Conservation (phyloP, 2,113 vertebrate genomes). For the Poeciliopsis prolifica region DNA sequence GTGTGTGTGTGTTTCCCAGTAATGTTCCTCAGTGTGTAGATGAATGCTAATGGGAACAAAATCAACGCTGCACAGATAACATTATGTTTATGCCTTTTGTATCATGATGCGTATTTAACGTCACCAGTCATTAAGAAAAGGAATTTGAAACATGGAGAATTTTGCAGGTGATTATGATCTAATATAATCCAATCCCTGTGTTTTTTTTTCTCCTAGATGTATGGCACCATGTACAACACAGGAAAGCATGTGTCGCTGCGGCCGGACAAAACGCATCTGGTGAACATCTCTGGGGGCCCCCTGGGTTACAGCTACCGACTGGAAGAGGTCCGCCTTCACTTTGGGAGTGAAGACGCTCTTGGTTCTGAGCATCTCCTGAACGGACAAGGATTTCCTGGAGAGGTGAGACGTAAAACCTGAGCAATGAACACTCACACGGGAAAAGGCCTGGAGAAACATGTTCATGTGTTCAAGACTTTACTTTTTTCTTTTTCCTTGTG, state of each 20-base stretch:
- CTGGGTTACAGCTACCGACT: conserved; percentile 94
- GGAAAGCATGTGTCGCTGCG: conserved; percentile 92
- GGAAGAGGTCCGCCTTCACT: conserved; percentile 92
- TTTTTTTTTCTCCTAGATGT: conserved; percentile 78
- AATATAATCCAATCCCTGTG: background rate
- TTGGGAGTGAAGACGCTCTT: conserved; percentile 91
- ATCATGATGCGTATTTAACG: too few species aligned
- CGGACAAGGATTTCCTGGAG: conserved; percentile 94
- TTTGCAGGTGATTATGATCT: background rate
- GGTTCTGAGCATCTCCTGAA: conserved; percentile 95
- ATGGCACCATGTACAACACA: conserved; percentile 96
- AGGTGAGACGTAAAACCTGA: conserved; percentile 76
- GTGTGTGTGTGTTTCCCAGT: too few species aligned
- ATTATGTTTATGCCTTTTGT: too few species aligned
- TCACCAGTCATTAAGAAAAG: too few species aligned
- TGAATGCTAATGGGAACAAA: too few species aligned
- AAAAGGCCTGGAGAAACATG: background rate
- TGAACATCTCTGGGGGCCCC: conserved; percentile 93
- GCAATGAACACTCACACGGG: background rate
- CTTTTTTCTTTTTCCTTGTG: background rate
- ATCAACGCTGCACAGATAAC: too few species aligned
- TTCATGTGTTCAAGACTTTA: background rate
- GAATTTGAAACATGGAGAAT: background rate
- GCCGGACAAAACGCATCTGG: conserved; percentile 92
- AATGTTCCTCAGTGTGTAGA: too few species aligned